Evolutionary conservation across 2,888 invertebrate species (phyloP), one percentile per base, ranked within the genome.

Genomic region (Lasioglossum morio): DNA sequence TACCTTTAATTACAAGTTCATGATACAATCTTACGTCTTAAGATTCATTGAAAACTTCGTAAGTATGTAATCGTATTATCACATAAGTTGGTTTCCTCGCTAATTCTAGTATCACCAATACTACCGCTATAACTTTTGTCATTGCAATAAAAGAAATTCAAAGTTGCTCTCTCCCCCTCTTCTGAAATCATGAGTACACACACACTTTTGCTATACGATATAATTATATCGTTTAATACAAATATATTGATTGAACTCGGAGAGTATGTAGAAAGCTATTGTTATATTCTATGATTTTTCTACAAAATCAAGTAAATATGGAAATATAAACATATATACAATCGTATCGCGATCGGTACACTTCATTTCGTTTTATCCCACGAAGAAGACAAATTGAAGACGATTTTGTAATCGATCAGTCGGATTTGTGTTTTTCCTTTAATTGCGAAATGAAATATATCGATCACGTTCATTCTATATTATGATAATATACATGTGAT

Each of bases 311-410:
- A 82, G 82, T 82, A 60, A 81, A 72, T 92, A 91, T 90, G 82
- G 79, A 69, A 79, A 66, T 92, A 92, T 90, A 80, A 82, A 92
- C 89, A 92, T 92, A 92, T 92, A 84, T 91, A 92, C 92, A 92
- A 84, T 91, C 77, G 48, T 74, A 89, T 87, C 82, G 83, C 79
- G 88, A 88, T 70, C 66, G 84, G 87, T 63, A 80, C 72, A 86
- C 77, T 84, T 77, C 79, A 84, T 82, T 84, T 78, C 76, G 75
- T 77, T 40, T 16, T 27, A 74, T 53, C 70, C 60, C 16, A 43
- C 34, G 37, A 34, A 66, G 30, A 63, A n/a, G 57, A 57, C 57
- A n/a, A 57, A 57, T 10, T 10, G 1, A n/a, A 57, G n/a, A 57
- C 12, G 40, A 77, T 19, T 69, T 14, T 72, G n/a, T 23, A 19